Evolutionary conservation across 1,140 invertebrate genomes (phyloP), one percentile per base, ranked within the genome.

Genomic region (Zophobas atratus): DNA sequence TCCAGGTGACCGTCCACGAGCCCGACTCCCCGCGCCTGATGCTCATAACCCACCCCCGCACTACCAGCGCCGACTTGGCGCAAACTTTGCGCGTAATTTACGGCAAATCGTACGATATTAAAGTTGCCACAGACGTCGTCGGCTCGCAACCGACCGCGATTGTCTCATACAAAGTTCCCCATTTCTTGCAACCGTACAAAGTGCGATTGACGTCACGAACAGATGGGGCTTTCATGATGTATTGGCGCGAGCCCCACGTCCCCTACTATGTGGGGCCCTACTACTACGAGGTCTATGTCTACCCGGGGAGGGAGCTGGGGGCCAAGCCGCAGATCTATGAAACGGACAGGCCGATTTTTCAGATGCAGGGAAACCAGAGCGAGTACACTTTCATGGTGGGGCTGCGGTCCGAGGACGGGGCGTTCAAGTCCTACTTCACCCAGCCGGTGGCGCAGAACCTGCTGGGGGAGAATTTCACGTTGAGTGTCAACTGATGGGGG

Each of bases 251-350:
- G 48, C 82, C 82, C 0, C 83, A 71, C 70, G 80, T 84, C 6
- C 81, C 82, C 4, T 63, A 78, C 33, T 81, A 48, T 33, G 76
- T 82, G 35, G 83, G 80, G 33, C 63, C 74, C 43, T 79, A 79
- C 53, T 84, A 81, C 56, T 84, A 84, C 56, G 80, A 84, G 77
- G 81, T 81, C 33, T 82, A 82, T 53, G 79, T 84, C 2, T 84
- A 81, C 60, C 71, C 73, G 20, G 81, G 81, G 2, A 55, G 70
- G 20, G 75, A 80, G 46, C 55, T 81, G 20, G 74, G 78, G 6
- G 70, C 75, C 1, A 77, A 80, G 8, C 78, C 79, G 39, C 75
- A 78, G 49, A 82, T 81, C 20, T 83, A 79, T 57, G 75, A 77
- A 63, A 82, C 82, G 0, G 82, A 79, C 1, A 75, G 82, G 33